Conservation (phyloP, 2,113 vertebrate genomes). For the Lichenostomus cassidix region DNA sequence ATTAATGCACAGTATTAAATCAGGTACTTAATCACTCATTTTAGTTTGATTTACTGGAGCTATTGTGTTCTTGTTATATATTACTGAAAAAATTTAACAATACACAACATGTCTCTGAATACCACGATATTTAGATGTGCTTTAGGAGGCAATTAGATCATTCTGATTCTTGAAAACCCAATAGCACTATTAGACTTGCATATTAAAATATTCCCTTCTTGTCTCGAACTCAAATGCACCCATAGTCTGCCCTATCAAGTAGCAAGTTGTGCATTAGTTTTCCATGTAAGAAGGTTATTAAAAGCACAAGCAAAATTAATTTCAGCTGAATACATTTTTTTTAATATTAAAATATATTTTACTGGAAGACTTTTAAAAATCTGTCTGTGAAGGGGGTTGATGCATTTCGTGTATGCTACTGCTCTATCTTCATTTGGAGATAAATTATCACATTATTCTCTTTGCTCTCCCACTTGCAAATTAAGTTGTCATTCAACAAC, state of each 20-base stretch:
- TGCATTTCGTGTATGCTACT: slow-evolving; percentile 2
- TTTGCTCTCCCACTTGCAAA: slow-evolving; percentile 45
- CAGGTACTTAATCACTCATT: slow-evolving; percentile 65
- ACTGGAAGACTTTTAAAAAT: not conserved
- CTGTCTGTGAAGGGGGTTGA: not conserved
- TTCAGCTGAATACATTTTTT: not conserved
- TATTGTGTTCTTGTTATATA: slow-evolving; percentile 68
- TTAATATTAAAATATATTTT: not conserved
- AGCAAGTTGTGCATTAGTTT: slow-evolving; percentile 21
- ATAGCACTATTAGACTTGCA: slow-evolving; percentile 50
- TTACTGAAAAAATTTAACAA: slow-evolving; percentile 64
- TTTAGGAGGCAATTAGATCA: slow-evolving; percentile 66
- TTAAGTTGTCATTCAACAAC: slow-evolving; percentile 53
- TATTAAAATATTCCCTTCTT: slow-evolving; percentile 26
- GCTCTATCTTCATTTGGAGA: slow-evolving; percentile 1
- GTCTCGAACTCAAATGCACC: not conserved
- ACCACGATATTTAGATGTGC: slow-evolving; percentile 41
- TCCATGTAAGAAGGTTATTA: slow-evolving; percentile 46
- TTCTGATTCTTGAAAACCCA: slow-evolving; percentile 61
- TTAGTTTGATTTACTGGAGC: slow-evolving; percentile 73
- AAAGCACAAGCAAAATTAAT: slow-evolving; percentile 10
- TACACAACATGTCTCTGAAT: slow-evolving; percentile 51
- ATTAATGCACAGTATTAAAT: slow-evolving; percentile 38
- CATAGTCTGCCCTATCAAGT: slow-evolving; percentile 28
- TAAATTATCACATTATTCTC: slow-evolving; percentile 30